Evolutionary conservation across 2,113 vertebrate genomes (phyloP).

Genomic region (Neofelis nebulosa): DNA sequence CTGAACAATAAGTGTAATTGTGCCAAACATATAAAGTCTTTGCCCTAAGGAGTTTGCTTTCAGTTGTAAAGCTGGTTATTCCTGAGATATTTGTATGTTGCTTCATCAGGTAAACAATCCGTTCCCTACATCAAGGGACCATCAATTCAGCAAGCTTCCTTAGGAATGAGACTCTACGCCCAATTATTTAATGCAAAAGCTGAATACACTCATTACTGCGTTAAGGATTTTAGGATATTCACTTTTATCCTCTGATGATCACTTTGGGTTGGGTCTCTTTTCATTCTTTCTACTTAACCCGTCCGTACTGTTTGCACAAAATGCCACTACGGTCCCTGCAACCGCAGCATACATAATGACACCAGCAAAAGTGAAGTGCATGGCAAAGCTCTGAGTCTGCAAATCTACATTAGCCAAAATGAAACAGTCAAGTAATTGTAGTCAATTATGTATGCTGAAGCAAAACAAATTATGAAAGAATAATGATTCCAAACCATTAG

Average conservation of each 20-base stretch:
- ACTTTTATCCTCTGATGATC: not conserved
- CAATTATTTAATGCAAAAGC: not conserved
- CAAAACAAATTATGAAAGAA: not conserved
- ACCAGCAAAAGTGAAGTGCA: not conserved
- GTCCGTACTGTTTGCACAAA: not conserved
- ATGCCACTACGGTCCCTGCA: not conserved
- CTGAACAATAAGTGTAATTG: slow-evolving; percentile 51
- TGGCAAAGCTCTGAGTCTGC: slow-evolving; percentile 24
- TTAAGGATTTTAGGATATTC: not conserved
- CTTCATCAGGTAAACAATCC: slow-evolving; percentile 28
- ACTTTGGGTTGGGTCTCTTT: not conserved
- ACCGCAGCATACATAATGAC: not conserved
- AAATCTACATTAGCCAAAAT: not conserved
- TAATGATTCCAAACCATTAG: not conserved
- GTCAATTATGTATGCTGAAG: not conserved
- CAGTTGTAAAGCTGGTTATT: slow-evolving; percentile 53
- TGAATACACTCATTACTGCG: not conserved
- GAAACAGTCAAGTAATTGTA: not conserved
- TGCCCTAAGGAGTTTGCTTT: slow-evolving; percentile 48
- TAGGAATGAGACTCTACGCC: not conserved
- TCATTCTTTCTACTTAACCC: not conserved
- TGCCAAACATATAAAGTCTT: slow-evolving; percentile 73
- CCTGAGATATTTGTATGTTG: slow-evolving; percentile 14
- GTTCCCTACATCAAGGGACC: slow-evolving; percentile 9
- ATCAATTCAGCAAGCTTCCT: not conserved